These are phyloP conservation scores for Pristiophorus japonicus DNA, from an alignment of 2,113 vertebrate genomes.

Conservation along the genomic window DNA sequence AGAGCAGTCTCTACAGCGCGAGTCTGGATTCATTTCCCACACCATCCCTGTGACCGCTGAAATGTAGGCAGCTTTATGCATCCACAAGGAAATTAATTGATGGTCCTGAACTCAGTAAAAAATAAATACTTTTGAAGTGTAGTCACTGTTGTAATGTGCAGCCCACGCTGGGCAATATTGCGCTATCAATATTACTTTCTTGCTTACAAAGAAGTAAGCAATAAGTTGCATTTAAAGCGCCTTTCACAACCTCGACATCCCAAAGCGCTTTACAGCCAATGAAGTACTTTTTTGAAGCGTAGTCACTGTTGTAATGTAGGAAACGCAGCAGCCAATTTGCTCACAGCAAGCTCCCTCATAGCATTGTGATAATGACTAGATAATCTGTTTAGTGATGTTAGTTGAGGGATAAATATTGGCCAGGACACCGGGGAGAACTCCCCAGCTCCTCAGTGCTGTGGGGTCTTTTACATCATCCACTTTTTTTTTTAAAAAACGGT, in stretches of 20 bases:
- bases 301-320: background rate
- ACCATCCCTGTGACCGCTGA: too few species aligned
- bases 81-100: too few species aligned
- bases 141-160: background rate
- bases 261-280: background rate
- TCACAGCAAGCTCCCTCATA: background rate
- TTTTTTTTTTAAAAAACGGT: too few species aligned
- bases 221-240: background rate
- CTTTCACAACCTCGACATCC: background rate
- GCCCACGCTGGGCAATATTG: background rate
- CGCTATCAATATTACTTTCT: too few species aligned
- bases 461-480: background rate
- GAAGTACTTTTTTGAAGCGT: background rate
- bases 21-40: background rate
- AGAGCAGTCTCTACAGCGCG: background rate
- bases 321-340: background rate
- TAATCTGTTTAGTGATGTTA: too few species aligned
- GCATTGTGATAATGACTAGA: background rate
- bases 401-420: background rate
- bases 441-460: background rate
- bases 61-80: too few species aligned
- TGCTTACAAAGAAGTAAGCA: background rate
- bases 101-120: too few species aligned
- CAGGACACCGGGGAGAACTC: background rate
- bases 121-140: background rate